A percentile compares a stretch with the other conserved stretches of the same genome.
Conservation (phyloP, 2,113 vertebrate species). For the Tenebrosternarchus preto region DNA sequence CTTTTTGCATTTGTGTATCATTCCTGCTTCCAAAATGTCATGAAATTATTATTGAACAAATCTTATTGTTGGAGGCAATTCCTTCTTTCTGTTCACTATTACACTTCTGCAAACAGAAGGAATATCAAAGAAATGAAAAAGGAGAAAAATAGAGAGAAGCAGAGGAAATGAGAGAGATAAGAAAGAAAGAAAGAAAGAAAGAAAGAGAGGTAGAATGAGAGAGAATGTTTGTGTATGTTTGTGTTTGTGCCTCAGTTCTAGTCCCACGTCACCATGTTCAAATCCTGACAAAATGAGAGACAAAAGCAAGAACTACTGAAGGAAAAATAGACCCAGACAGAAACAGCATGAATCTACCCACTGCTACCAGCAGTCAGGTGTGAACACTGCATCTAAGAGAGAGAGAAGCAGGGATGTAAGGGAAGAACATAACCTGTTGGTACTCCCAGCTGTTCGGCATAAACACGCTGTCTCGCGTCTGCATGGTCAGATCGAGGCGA, state of each 20-base stretch:
- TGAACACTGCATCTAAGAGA: slow-evolving; percentile 46
- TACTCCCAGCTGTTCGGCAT: slow-evolving; percentile 81
- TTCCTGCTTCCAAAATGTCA: too few relatives aligned
- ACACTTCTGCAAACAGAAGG: background rate
- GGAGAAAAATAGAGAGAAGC: background rate
- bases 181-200: background rate
- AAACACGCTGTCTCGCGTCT: slow-evolving; percentile 76
- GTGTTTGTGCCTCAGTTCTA: background rate
- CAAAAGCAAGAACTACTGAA: background rate
- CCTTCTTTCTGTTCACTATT: background rate
- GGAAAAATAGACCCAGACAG: slow-evolving; percentile 33
- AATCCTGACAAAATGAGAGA: slow-evolving; percentile 12
- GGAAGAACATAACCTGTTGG: slow-evolving; percentile 72
- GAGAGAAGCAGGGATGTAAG: slow-evolving; percentile 24
- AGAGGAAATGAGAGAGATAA: background rate
- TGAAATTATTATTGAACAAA: background rate
- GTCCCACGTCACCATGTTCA: background rate
- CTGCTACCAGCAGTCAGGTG: slow-evolving; percentile 47
- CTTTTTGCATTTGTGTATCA: too few relatives aligned
- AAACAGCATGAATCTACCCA: slow-evolving; percentile 44
- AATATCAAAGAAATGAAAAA: background rate
- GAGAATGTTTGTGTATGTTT: too few relatives aligned
- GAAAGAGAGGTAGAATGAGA: background rate
- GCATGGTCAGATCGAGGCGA: slow-evolving; percentile 77
- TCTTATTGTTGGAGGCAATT: background rate